Evolutionary conservation across 2,888 invertebrate genomes (phyloP), one percentile per base, ranked within the genome.

Genomic region (Cotesia congregata): DNA sequence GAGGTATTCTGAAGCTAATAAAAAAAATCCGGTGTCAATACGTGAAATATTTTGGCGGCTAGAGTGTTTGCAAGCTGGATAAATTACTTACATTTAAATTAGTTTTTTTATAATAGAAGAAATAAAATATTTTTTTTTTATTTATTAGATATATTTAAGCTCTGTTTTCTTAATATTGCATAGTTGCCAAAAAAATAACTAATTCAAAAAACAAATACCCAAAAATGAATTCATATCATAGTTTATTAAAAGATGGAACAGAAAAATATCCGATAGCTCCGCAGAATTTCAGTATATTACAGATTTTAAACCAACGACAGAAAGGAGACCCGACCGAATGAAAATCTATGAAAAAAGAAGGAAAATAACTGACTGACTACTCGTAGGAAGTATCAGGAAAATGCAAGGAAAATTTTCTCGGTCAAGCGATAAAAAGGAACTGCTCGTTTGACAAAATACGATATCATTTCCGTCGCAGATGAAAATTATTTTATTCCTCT

Each of bases 401-500:
- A 39, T 59, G 30, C 59, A 15, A 62, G 20, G 15, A 65, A 65
- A 30, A 30, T 65, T 71, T 61, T 41, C 39, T 72, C 50, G 72
- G 64, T 72, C 72, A 72, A 64, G 62, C 72, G 64, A 72, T 72
- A 72, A 72, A 72, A 64, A 12, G 59, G 20, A 64, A 62, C n/a
- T 20, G 41, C 41, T 41, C 15, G 17, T 20, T 39, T 62, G 41
- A 39, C 17, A 41, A 71, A 71, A 72, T 61, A 17, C 39, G 15
- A 72, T 61, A 41, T 64, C 40, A 15, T 59, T 59, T 64, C 39
- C 30, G 64, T 17, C 39, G 40, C 3, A 71, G 39, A 71, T 61
- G 30, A 61, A 71, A 71, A 62, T 61, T 62, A 61, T 61, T 62
- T 15, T n/a, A 71, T 71, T 39, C 61, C 40, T 6, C 30, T 3